Base-by-base conservation (phyloP, 2,113 vertebrate genomes). In the Lota lota region DNA sequence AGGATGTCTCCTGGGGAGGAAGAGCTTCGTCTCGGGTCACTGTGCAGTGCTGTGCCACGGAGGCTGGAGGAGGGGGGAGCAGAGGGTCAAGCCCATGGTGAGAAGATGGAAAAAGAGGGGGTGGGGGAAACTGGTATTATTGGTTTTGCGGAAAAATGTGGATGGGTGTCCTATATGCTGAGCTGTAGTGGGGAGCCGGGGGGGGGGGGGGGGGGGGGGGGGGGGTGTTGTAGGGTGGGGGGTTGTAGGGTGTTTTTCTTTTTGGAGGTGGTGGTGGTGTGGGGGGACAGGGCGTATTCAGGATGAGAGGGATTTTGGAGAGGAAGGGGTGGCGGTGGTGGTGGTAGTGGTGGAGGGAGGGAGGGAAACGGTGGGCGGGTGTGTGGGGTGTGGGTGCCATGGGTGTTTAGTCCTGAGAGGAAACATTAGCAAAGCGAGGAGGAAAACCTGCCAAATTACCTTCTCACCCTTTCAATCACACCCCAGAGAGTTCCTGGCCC, bases 381-480 rank as follows among this genome's bases (percentile, higher is more conserved):
- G 79, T 82, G 90, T 91, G 90, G 92, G 68, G 22, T 7, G 75
- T 22, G 80, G 81, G 77, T 58, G 74, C 72, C 64, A 73, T 91
- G 93, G 93, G 93, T 85, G 89, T 93, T 94, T 92, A 94, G 88
- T 74, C 89, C 83, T 87, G 84, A 90, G 91, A 91, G 91, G 94
- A 94, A 95, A 94, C 94, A 93, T 96, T 96, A 96, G 95, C 93
- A 95, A 97, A 95, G 95, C 94, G 92, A 92, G 94, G 93, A 97
- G 94, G 95, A 93, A 92, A 97, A 96, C 93, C 95, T 96, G 96
- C 95, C 97, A 97, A 97, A 99, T 98, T 98, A 99, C 98, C 96
- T 97, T 97, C 95, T 97, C 95, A 97, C 96, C 96, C 95, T 96
- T 95, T 98, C 96, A 97, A 98, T 97, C 97, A 97, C 96, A 96